phyloP scores from a whole-genome alignment of 2,113 vertebrate species.

The Myotis lucifugus region DNA sequence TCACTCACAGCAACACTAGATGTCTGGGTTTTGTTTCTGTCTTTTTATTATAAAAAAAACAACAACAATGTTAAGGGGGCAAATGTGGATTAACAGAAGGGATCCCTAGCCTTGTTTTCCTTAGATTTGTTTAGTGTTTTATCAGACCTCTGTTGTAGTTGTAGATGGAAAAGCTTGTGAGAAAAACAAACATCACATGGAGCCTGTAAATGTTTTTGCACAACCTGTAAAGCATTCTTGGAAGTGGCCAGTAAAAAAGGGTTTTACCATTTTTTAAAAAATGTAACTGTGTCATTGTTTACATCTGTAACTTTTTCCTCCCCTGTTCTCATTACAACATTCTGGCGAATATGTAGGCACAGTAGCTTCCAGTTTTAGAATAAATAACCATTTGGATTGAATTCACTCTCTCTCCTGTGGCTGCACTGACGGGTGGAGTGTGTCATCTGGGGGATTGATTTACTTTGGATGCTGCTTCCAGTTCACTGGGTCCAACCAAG shows the following conservation, averaged over 20 bases:
- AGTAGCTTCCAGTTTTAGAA: conserved; percentile 80
- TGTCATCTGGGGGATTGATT: not conserved
- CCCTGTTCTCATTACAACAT: conserved; percentile 66
- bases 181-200: conserved; percentile 66
- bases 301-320: conserved; percentile 79
- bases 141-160: conserved; percentile 75
- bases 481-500: not conserved
- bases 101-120: conserved; percentile 55
- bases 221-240: conserved; percentile 81
- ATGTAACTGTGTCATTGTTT: conserved; percentile 84
- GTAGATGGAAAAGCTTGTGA: conserved; percentile 76
- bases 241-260: conserved; percentile 83
- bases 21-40: conserved; percentile 75
- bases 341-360: conserved; percentile 78
- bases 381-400: conserved; percentile 81
- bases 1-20: conserved; percentile 61
- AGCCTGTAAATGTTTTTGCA: conserved; percentile 80
- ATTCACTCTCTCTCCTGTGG: conserved; percentile 69
- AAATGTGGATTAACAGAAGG: not conserved
- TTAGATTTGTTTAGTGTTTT: conserved; percentile 77
- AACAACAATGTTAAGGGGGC: not conserved
- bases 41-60: conserved; percentile 60
- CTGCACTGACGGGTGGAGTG: conserved; percentile 58
- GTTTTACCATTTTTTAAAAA: conserved; percentile 77
- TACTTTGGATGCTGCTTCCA: not conserved